phyloP scores from a whole-genome alignment of 2,797 vertebrate genomes.

The Oophaga sylvatica region DNA sequence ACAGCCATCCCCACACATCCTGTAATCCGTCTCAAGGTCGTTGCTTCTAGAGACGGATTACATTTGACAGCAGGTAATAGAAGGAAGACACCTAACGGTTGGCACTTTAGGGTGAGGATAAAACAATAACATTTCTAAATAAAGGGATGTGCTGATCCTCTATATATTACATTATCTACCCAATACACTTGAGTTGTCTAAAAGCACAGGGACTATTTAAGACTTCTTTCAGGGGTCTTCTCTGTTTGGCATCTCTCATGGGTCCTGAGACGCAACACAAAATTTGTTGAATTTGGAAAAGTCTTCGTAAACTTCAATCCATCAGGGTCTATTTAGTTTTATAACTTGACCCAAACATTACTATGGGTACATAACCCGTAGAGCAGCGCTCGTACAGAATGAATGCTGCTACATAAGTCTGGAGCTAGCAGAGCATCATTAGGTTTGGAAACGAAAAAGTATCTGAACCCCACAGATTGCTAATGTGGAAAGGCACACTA shows the following conservation, averaged over 20 bases:
- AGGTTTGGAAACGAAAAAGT: slow-evolving; percentile 42
- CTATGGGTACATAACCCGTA: slow-evolving; percentile 24
- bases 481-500: slow-evolving; percentile 45
- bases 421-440: slow-evolving; percentile 39
- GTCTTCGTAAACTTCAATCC: neutral
- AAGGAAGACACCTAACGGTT: no score
- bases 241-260: neutral
- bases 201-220: neutral
- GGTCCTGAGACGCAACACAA: neutral
- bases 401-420: slow-evolving; percentile 43
- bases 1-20: no score
- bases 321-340: slow-evolving; percentile 29
- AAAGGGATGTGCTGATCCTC: no score
- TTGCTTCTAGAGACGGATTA: no score
- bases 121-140: no score
- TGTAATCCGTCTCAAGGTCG: no score
- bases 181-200: no score
- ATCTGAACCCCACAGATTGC: slow-evolving; percentile 43
- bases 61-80: no score
- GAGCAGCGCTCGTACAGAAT: neutral
- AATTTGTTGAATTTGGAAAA: neutral
- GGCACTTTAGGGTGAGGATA: no score
- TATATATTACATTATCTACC: no score
- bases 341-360: slow-evolving; percentile 33
- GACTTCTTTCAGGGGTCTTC: neutral